Percentiles rank a stretch among this genome's conserved stretches.
phyloP scores from a whole-genome alignment of 1,140 invertebrate species.

The Nasonia vitripennis region DNA sequence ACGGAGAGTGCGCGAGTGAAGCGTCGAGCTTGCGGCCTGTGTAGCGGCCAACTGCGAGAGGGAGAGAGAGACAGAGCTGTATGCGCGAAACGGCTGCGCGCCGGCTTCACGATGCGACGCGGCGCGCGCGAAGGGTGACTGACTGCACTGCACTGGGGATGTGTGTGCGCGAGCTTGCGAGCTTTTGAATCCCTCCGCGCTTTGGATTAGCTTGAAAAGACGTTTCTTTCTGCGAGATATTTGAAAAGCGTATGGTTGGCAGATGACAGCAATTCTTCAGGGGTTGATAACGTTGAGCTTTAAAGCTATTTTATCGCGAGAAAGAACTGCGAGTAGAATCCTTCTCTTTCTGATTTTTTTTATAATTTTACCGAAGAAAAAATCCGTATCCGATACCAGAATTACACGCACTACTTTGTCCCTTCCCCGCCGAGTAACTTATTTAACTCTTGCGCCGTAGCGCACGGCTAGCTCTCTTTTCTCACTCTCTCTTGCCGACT shows the following conservation, averaged over 20 bases:
- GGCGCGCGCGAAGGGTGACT: neutral
- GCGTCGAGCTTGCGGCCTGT: conserved; percentile 27
- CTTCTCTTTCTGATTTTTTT: no score
- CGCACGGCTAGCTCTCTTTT: neutral
- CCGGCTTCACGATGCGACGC: neutral
- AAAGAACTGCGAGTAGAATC: no score
- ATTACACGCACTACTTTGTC: no score
- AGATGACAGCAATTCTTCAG: no score
- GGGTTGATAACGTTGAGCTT: no score
- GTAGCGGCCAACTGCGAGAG: conserved; percentile 14
- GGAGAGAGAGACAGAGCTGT: conserved; percentile 4
- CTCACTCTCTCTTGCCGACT: neutral
- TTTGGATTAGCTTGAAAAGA: neutral
- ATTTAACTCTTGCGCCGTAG: neutral
- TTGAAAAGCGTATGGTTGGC: no score
- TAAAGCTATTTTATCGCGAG: no score
- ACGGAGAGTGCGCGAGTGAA: conserved; percentile 52
- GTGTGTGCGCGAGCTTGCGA: neutral
- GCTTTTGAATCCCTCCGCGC: neutral
- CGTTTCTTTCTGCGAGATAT: no score
- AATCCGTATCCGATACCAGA: no score
- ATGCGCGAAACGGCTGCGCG: conserved; percentile 32
- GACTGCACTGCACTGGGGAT: neutral
- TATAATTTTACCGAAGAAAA: no score
- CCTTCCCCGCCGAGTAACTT: neutral